Conservation (phyloP, 2,888 invertebrate species). For the Nephrocerus scutellatus region DNA sequence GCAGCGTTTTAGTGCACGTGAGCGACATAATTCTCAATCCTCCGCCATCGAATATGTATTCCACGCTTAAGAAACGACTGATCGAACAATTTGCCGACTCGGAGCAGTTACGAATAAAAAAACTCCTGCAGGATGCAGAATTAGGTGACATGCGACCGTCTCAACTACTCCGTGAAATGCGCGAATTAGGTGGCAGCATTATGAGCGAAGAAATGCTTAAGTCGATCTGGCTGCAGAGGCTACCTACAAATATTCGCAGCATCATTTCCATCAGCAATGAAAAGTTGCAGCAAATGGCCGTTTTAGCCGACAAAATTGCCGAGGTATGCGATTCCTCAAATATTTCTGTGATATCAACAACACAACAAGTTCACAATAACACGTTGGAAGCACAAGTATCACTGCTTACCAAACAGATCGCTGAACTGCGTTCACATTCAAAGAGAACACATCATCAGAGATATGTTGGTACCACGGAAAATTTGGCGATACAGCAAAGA, state of each 20-base stretch:
- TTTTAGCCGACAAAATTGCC: constrained; percentile 15
- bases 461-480: constrained; percentile 8
- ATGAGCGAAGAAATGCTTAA: constrained; percentile 23
- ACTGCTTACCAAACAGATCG: no score
- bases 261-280: constrained; percentile 18
- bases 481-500: constrained; percentile 1
- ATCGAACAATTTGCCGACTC: constrained; percentile 21
- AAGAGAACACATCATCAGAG: neutral
- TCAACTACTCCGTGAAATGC: constrained; percentile 26
- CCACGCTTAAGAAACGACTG: constrained; percentile 17
- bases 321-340: neutral
- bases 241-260: constrained; percentile 21
- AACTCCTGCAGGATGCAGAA: constrained; percentile 17
- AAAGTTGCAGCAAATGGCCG: constrained; percentile 2
- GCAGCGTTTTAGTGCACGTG: constrained; percentile 9
- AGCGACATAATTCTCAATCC: constrained; percentile 22
- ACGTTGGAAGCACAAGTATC: no score
- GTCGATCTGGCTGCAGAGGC: constrained; percentile 25
- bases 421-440: no score
- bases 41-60: constrained; percentile 16
- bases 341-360: no score
- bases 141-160: constrained; percentile 26
- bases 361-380: no score
- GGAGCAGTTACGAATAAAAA: constrained; percentile 12
- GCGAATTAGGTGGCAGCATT: constrained; percentile 20